Conservation (phyloP, 2,113 vertebrate species). For the Poecilia latipinna region DNA sequence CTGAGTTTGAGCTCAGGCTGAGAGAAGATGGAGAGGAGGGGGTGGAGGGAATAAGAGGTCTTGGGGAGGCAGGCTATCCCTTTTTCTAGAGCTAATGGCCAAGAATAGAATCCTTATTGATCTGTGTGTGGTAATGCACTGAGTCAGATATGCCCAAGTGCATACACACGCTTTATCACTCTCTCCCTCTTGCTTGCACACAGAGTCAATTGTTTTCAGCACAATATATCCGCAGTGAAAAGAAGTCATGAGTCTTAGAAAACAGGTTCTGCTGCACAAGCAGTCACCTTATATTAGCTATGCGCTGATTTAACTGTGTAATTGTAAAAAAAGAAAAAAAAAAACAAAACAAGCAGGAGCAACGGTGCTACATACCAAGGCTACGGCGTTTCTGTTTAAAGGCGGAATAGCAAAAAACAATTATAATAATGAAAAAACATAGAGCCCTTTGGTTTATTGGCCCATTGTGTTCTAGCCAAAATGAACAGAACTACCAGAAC, state of each 20-base stretch:
- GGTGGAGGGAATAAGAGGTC: slow-evolving; percentile 21
- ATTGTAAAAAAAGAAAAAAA: slow-evolving; percentile 10
- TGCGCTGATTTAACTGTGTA: slow-evolving; percentile 30
- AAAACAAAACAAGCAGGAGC: slow-evolving; percentile 15
- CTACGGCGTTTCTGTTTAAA: background rate
- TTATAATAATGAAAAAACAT: background rate
- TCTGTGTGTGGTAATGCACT: slow-evolving; percentile 70
- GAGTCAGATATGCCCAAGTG: slow-evolving; percentile 66
- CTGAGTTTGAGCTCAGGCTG: slow-evolving; percentile 13
- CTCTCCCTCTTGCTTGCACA: slow-evolving; percentile 8
- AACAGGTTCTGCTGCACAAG: slow-evolving; percentile 49
- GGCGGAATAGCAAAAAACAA: background rate
- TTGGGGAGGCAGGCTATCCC: slow-evolving; percentile 58
- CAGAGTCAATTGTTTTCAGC: slow-evolving; percentile 51
- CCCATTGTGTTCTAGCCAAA: background rate
- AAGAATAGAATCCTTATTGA: slow-evolving; percentile 78
- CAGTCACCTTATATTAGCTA: slow-evolving; percentile 29
- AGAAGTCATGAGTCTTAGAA: slow-evolving; percentile 40
- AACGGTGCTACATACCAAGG: slow-evolving; percentile 14
- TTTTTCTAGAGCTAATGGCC: slow-evolving; percentile 62
- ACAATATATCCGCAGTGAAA: slow-evolving; percentile 38
- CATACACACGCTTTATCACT: slow-evolving; percentile 28
- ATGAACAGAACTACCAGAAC: background rate
- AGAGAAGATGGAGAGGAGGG: slow-evolving; percentile 1
- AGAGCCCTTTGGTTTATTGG: background rate